Percentiles rank a stretch among this genome's conserved stretches.
phyloP scores from a whole-genome alignment of 23 tunicate genomes.

The Diplosoma virens region DNA sequence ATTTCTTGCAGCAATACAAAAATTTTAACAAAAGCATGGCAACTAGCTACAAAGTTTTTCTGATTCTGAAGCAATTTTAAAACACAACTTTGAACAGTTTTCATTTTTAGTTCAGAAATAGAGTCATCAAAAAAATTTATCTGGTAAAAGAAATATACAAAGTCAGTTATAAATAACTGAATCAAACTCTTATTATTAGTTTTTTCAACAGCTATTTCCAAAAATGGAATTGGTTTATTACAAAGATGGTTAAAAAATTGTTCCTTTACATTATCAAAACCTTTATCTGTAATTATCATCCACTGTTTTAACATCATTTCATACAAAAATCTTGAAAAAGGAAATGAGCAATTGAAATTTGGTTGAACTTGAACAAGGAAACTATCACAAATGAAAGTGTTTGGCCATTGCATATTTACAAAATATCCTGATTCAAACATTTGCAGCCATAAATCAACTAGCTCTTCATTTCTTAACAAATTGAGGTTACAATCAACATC shows the following conservation, averaged over 20 bases:
- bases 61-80: neutral
- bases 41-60: neutral
- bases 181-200: neutral
- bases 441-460: slow-evolving; percentile 8
- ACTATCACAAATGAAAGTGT: neutral
- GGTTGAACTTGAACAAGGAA: neutral
- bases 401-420: neutral
- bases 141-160: slow-evolving; percentile 18
- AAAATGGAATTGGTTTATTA: too few species aligned
- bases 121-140: neutral
- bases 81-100: slow-evolving; percentile 5
- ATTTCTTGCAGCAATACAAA: slow-evolving; percentile 30
- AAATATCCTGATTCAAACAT: neutral
- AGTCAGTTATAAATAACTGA: slow-evolving; percentile 17
- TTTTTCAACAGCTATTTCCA: neutral
- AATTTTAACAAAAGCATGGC: slow-evolving; percentile 40
- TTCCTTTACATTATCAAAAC: neutral
- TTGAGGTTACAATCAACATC: slow-evolving; percentile 58
- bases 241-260: neutral
- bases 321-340: slow-evolving; percentile 1
- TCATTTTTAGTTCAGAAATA: neutral
- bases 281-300: neutral
- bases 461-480: neutral
- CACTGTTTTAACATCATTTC: slow-evolving; percentile 25
- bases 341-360: slow-evolving; percentile 11